Percentiles rank a stretch among this genome's conserved stretches.
These are phyloP conservation scores for Hesperophylax magnus DNA, from an alignment of 1,140 invertebrate genomes.

Conservation along the genomic window DNA sequence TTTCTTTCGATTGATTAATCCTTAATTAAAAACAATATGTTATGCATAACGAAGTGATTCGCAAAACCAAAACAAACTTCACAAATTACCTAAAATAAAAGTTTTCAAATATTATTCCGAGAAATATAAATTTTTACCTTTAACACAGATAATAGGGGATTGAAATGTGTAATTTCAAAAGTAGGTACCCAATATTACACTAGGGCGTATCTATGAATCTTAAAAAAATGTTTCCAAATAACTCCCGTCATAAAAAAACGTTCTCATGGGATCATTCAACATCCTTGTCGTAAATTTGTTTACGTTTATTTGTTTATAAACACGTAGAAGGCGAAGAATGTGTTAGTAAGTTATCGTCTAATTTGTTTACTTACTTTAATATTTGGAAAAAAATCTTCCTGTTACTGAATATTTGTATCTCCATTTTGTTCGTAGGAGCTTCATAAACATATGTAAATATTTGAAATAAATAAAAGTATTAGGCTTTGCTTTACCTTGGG, in stretches of 20 bases:
- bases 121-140: too few relatives aligned
- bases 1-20: too few relatives aligned
- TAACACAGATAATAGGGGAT: too few relatives aligned
- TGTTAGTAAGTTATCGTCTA: neutral
- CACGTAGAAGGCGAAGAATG: neutral
- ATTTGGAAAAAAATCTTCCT: slow-evolving; percentile 21
- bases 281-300: slow-evolving; percentile 29
- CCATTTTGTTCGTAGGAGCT: neutral
- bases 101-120: too few relatives aligned
- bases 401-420: slow-evolving; percentile 14
- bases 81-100: too few relatives aligned
- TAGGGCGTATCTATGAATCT: neutral
- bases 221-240: slow-evolving; percentile 29
- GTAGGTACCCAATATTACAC: too few relatives aligned
- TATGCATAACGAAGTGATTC: too few relatives aligned
- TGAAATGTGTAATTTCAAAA: too few relatives aligned
- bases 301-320: slow-evolving; percentile 23
- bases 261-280: slow-evolving; percentile 43
- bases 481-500: neutral
- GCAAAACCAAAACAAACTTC: too few relatives aligned
- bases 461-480: neutral
- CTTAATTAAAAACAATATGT: too few relatives aligned
- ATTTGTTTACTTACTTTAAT: slow-evolving; percentile 32
- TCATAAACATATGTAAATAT: neutral
- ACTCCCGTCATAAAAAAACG: neutral